Evolutionary conservation across 2,888 invertebrate genomes (phyloP).

Genomic region (Encarsia formosa): DNA sequence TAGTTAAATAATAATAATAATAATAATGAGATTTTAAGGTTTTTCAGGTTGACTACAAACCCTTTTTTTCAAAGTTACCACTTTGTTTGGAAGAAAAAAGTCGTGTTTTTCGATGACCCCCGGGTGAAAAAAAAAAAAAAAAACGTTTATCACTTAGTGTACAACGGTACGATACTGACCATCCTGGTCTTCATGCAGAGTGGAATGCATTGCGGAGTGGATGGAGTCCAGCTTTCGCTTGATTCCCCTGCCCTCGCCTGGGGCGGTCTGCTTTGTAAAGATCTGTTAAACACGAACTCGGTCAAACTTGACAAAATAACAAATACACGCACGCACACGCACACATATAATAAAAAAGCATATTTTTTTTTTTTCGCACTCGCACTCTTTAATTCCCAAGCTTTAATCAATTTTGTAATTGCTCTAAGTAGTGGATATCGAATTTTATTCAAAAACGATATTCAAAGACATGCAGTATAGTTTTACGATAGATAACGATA

Average conservation of each 20-base stretch:
- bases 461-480: constrained; percentile 20
- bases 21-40: constrained; percentile 9
- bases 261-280: constrained; percentile 51
- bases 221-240: constrained; percentile 52
- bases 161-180: constrained; percentile 50
- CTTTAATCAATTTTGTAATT: no score
- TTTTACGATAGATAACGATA: constrained; percentile 9
- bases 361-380: constrained; percentile 1
- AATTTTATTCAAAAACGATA: no score
- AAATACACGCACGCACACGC: constrained; percentile 20
- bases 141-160: constrained; percentile 15
- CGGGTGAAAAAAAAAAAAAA: no score
- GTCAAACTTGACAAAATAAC: constrained; percentile 43
- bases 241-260: constrained; percentile 51
- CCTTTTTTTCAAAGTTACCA: no score
- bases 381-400: no score
- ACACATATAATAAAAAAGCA: not conserved
- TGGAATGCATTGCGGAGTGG: constrained; percentile 52
- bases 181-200: constrained; percentile 52
- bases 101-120: no score
- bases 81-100: constrained; percentile 16
- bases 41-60: no score
- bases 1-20: no score
- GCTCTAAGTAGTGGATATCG: no score
- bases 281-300: constrained; percentile 51